Percentiles rank a stretch among this genome's conserved stretches.
Evolutionary conservation across 2,797 vertebrate genomes (phyloP).

Genomic region (Toxotes lorentzi): DNA sequence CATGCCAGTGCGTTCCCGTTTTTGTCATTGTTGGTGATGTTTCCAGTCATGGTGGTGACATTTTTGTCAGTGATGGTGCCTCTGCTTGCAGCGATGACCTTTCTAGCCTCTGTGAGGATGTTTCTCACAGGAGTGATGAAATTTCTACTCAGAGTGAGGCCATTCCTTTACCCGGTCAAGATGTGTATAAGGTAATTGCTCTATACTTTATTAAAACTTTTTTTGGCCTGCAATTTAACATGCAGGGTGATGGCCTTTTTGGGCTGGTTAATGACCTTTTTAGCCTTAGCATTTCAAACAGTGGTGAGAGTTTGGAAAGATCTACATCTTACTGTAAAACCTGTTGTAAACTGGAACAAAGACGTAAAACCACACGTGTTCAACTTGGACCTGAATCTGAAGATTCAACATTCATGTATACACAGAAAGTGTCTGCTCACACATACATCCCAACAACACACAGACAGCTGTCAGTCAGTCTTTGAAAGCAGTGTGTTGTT

Average conservation of each 20-base stretch:
- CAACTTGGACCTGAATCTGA: constrained; percentile 15
- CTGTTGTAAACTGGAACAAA: neutral
- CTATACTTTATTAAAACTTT: neutral
- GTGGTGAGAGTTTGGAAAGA: neutral
- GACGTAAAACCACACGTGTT: constrained; percentile 5
- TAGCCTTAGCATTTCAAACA: neutral
- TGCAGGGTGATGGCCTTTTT: neutral
- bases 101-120: neutral
- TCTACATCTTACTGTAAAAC: constrained; percentile 17
- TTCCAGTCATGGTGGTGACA: constrained; percentile 2
- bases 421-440: neutral
- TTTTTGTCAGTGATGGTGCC: constrained; percentile 22
- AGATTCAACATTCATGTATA: constrained; percentile 17
- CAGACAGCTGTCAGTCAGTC: constrained; percentile 73
- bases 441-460: constrained; percentile 6
- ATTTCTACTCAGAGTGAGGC: neutral
- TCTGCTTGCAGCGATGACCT: constrained; percentile 30
- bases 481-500: constrained; percentile 67
- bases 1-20: neutral
- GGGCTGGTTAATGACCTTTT: neutral
- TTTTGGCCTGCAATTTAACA: neutral
- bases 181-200: neutral
- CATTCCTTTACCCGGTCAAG: constrained; percentile 17
- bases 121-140: constrained; percentile 1
- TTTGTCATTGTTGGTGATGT: neutral